phyloP scores from a whole-genome alignment of 2,888 invertebrate species.

The Cephus pulcher region DNA sequence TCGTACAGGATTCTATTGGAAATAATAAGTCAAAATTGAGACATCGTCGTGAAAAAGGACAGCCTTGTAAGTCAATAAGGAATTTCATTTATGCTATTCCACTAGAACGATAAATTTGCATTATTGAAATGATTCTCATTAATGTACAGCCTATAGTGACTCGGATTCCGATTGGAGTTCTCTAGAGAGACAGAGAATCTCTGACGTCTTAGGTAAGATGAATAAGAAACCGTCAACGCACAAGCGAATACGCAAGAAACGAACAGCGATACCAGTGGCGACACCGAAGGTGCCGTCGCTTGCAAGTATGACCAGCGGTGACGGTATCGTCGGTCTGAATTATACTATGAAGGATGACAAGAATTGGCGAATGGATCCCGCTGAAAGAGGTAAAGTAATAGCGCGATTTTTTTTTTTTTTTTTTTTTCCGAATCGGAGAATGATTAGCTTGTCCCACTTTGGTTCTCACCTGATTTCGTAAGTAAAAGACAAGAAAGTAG shows the following conservation, averaged over 20 bases:
- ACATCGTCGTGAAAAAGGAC: slow-evolving; percentile 75
- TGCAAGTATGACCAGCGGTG: slow-evolving; percentile 66
- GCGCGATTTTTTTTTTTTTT: slow-evolving; percentile 12
- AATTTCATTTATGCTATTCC: slow-evolving; percentile 5
- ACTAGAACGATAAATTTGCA: neutral
- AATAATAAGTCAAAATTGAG: slow-evolving; percentile 72
- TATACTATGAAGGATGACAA: slow-evolving; percentile 64
- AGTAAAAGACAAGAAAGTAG: neutral
- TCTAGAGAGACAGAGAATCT: slow-evolving; percentile 73
- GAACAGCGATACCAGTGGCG: slow-evolving; percentile 85
- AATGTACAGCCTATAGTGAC: slow-evolving; percentile 80
- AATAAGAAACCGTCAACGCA: slow-evolving; percentile 77
- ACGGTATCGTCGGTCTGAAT: slow-evolving; percentile 60
- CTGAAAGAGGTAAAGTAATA: slow-evolving; percentile 59
- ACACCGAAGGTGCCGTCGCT: slow-evolving; percentile 84
- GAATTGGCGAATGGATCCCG: slow-evolving; percentile 60
- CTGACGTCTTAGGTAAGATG: slow-evolving; percentile 74
- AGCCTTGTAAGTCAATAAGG: slow-evolving; percentile 69
- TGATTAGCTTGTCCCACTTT: neutral
- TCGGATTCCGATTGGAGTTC: slow-evolving; percentile 92
- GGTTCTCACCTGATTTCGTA: neutral
- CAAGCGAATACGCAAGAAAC: slow-evolving; percentile 79
- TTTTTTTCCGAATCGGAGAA: slow-evolving; percentile 5
- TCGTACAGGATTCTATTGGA: slow-evolving; percentile 75
- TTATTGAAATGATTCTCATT: slow-evolving; percentile 10